A percentile compares a stretch with the other conserved stretches of the same genome.
Evolutionary conservation across 2,113 vertebrate genomes (phyloP).

Genomic region (Anseranas semipalmata): DNA sequence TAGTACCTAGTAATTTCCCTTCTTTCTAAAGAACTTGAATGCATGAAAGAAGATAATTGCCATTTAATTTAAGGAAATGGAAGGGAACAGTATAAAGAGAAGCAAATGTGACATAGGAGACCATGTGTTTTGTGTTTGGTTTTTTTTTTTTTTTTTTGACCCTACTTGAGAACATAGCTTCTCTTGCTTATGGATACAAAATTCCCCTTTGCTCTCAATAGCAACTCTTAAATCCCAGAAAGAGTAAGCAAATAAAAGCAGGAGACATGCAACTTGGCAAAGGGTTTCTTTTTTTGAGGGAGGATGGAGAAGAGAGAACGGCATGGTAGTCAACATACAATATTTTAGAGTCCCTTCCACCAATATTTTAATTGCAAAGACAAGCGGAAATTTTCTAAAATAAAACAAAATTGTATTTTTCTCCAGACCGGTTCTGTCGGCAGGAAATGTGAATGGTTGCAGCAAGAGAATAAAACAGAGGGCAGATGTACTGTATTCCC

Average conservation of each 20-base stretch:
- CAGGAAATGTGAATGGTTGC: background rate
- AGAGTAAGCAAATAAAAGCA: background rate
- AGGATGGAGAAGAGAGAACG: background rate
- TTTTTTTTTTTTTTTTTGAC: background rate
- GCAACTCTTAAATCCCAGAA: background rate
- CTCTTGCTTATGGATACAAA: background rate
- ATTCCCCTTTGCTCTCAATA: background rate
- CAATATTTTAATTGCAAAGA: background rate
- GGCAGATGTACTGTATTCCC: background rate
- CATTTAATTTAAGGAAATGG: background rate
- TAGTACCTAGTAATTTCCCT: conserved; percentile 20
- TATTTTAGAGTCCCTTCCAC: background rate
- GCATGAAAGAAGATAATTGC: background rate
- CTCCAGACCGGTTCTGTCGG: background rate
- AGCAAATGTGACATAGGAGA: background rate
- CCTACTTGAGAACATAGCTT: background rate
- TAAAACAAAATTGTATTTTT: background rate
- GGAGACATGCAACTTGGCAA: background rate
- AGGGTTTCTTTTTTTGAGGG: background rate
- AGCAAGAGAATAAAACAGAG: background rate
- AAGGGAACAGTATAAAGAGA: background rate
- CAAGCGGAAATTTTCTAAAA: background rate
- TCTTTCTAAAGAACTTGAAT: background rate
- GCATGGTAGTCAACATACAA: accelerated
- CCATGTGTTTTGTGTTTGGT: background rate